phyloP scores from a whole-genome alignment of 2,888 invertebrate genomes.

The Catocala nupta region DNA sequence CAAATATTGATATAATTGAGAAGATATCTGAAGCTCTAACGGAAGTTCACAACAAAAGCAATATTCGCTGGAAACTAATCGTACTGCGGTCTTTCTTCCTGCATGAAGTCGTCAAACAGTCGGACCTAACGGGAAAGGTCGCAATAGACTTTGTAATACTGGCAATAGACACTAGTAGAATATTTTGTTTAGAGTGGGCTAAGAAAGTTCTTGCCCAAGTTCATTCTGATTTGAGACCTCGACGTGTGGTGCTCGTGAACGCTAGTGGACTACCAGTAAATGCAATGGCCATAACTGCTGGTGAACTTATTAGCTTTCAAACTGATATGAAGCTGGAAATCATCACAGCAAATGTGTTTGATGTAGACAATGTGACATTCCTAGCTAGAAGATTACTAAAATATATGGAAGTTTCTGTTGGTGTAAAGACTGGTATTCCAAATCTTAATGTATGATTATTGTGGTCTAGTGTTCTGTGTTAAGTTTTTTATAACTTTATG shows the following conservation, averaged over 20 bases:
- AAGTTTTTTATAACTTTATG: no score
- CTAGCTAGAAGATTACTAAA: slow-evolving; percentile 74
- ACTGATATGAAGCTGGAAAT: slow-evolving; percentile 73
- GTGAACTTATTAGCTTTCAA: slow-evolving; percentile 72
- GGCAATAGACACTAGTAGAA: slow-evolving; percentile 74
- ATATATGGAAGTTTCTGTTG: slow-evolving; percentile 77
- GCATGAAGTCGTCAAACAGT: slow-evolving; percentile 70
- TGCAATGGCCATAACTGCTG: slow-evolving; percentile 74
- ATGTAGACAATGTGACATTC: slow-evolving; percentile 62
- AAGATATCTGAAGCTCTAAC: slow-evolving; percentile 72
- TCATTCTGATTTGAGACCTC: slow-evolving; percentile 74
- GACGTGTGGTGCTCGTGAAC: slow-evolving; percentile 78
- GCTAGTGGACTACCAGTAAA: slow-evolving; percentile 74
- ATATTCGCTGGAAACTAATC: slow-evolving; percentile 74
- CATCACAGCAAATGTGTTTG: slow-evolving; percentile 73
- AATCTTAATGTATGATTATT: slow-evolving; percentile 73
- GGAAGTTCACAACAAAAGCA: slow-evolving; percentile 70
- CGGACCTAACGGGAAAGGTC: slow-evolving; percentile 70
- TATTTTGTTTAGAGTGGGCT: slow-evolving; percentile 79
- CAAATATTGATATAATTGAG: slow-evolving; percentile 73
- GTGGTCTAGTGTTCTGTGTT: not conserved
- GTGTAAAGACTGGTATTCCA: slow-evolving; percentile 79
- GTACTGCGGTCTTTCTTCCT: slow-evolving; percentile 70
- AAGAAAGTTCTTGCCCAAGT: slow-evolving; percentile 71
- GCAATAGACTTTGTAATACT: slow-evolving; percentile 79